These are phyloP conservation scores for Oostethus manadensis DNA, from an alignment of 2,113 vertebrate species.

Conservation along the genomic window DNA sequence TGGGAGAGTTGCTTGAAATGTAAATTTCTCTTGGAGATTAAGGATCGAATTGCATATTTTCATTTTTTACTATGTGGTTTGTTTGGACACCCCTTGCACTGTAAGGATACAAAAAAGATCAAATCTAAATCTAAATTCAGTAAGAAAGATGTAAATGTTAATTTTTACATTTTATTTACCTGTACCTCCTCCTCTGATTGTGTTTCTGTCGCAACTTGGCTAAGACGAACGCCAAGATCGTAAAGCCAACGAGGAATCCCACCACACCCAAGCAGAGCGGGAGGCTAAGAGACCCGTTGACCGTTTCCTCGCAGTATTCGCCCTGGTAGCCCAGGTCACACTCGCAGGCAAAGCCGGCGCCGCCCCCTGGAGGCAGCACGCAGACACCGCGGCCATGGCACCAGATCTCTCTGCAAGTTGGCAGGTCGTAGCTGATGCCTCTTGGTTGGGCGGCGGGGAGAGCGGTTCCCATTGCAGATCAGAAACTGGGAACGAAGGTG, in stretches of 20 bases:
- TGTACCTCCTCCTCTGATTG: slow-evolving; percentile 55
- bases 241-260: slow-evolving; percentile 52
- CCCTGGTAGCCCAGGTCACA: slow-evolving; percentile 77
- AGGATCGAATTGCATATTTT: too few species aligned
- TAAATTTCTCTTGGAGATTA: too few species aligned
- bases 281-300: slow-evolving; percentile 53
- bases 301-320: slow-evolving; percentile 67
- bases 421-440: slow-evolving; percentile 39
- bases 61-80: background rate
- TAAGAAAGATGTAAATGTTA: background rate
- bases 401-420: slow-evolving; percentile 58
- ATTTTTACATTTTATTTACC: too few species aligned
- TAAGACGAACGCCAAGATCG: slow-evolving; percentile 58
- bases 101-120: too few species aligned
- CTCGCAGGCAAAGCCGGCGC: slow-evolving; percentile 59
- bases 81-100: background rate
- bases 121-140: too few species aligned
- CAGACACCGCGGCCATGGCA: slow-evolving; percentile 75
- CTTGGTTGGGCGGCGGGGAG: background rate
- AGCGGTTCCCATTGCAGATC: slow-evolving; percentile 17
- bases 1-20: too few species aligned
- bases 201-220: slow-evolving; percentile 60
- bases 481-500: background rate
- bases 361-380: slow-evolving; percentile 28
- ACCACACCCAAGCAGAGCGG: slow-evolving; percentile 68